Percentiles rank a stretch among this genome's conserved stretches.
Conservation (phyloP, 1,140 invertebrate species). For the Pentalonia nigronervosa region DNA sequence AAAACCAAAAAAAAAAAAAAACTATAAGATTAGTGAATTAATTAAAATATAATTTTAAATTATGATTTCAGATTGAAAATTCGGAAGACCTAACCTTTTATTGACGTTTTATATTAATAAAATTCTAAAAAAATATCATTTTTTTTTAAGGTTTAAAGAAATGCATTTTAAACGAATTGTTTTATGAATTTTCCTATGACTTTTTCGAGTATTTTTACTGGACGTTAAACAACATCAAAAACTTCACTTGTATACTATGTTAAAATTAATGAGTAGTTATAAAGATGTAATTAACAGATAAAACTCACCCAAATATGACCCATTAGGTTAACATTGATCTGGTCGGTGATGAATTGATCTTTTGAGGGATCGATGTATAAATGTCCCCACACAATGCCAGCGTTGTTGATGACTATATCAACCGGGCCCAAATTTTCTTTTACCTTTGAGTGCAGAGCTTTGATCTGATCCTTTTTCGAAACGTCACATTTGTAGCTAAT, state of each 20-base stretch:
- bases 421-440: constrained; percentile 59
- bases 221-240: not conserved
- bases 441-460: constrained; percentile 59
- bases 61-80: not conserved
- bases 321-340: constrained; percentile 62
- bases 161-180: not conserved
- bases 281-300: not conserved
- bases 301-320: constrained; percentile 62
- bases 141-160: not conserved
- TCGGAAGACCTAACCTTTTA: not conserved
- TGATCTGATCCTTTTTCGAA: constrained; percentile 61
- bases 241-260: not conserved
- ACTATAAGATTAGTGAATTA: not conserved
- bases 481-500: constrained; percentile 64
- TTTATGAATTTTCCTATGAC: too few species aligned
- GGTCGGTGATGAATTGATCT: constrained; percentile 58
- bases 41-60: not conserved
- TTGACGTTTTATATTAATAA: too few species aligned
- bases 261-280: not conserved
- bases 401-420: constrained; percentile 63
- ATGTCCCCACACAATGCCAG: constrained; percentile 61
- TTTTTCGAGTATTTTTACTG: not conserved
- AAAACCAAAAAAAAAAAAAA: not conserved
- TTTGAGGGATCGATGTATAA: constrained; percentile 64
- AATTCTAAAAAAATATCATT: too few species aligned